Percentiles rank a stretch among this genome's conserved stretches.
Evolutionary conservation across 2,113 vertebrate species (phyloP).

Genomic region (Cranoglanis bouderius): DNA sequence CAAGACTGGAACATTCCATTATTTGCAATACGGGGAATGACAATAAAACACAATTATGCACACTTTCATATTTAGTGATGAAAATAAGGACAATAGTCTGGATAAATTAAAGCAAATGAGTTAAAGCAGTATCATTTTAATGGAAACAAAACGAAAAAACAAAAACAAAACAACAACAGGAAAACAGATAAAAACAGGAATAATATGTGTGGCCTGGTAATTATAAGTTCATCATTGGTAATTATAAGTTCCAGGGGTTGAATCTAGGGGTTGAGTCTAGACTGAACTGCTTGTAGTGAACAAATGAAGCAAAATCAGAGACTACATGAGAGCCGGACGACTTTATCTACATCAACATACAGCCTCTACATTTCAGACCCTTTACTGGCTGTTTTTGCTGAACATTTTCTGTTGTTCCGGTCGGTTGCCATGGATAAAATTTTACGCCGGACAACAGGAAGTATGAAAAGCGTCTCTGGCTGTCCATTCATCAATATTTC

Average conservation of each 20-base stretch:
- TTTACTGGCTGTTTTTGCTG: neutral
- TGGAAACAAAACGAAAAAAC: neutral
- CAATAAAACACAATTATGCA: too few relatives aligned
- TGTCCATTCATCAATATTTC: neutral
- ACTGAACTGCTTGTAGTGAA: neutral
- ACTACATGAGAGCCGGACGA: neutral
- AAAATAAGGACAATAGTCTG: neutral
- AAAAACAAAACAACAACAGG: neutral
- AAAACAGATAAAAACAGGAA: too few relatives aligned
- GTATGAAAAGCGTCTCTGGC: neutral
- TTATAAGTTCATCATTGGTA: too few relatives aligned
- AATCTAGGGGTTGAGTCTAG: too few relatives aligned
- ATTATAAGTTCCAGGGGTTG: too few relatives aligned
- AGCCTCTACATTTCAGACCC: neutral
- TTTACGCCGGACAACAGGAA: neutral
- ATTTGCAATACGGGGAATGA: neutral
- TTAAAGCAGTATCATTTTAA: neutral
- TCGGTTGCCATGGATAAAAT: constrained; percentile 31
- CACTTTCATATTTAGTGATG: neutral
- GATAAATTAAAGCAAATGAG: neutral
- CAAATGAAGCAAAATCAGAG: neutral
- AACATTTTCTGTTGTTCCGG: neutral
- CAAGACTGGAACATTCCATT: constrained; percentile 22
- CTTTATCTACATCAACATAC: neutral
- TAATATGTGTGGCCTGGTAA: too few relatives aligned